Percentiles rank a stretch among this genome's conserved stretches.
Conservation (phyloP, 2,113 vertebrate genomes). For the Casuarius casuarius region DNA sequence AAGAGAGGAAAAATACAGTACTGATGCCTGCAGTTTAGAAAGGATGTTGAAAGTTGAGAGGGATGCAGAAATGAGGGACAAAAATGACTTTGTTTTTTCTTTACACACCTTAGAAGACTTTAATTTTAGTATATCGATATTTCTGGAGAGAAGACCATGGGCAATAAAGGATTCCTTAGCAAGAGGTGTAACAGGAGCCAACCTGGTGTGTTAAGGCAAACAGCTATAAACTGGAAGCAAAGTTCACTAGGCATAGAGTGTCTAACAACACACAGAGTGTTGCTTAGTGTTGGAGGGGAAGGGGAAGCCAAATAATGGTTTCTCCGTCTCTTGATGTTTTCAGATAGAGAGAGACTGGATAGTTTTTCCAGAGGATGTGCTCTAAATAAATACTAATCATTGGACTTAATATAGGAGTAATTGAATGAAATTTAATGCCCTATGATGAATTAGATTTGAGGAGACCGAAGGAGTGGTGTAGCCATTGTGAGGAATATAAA, state of each 20-base stretch:
- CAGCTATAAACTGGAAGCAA: neutral
- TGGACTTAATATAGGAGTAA: neutral
- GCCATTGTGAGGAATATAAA: neutral
- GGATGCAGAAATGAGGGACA: neutral
- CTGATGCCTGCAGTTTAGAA: neutral
- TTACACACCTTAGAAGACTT: neutral
- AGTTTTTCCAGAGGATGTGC: neutral
- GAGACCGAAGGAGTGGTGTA: neutral
- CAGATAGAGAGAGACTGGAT: neutral
- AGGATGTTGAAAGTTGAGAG: neutral
- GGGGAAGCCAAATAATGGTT: neutral
- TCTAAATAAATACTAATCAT: neutral
- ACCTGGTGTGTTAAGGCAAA: neutral
- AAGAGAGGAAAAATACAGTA: neutral
- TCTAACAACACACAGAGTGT: rapidly evolving
- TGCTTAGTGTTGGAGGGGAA: neutral
- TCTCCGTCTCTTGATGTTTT: neutral
- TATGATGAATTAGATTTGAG: neutral
- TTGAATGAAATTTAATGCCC: neutral
- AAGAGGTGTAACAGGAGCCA: neutral
- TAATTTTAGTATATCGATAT: neutral
- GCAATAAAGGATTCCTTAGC: neutral
- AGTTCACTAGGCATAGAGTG: neutral
- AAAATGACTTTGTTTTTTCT: neutral
- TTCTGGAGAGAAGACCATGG: neutral